phyloP scores from a whole-genome alignment of 1,140 invertebrate genomes.

The Leptoteleia sp. region DNA sequence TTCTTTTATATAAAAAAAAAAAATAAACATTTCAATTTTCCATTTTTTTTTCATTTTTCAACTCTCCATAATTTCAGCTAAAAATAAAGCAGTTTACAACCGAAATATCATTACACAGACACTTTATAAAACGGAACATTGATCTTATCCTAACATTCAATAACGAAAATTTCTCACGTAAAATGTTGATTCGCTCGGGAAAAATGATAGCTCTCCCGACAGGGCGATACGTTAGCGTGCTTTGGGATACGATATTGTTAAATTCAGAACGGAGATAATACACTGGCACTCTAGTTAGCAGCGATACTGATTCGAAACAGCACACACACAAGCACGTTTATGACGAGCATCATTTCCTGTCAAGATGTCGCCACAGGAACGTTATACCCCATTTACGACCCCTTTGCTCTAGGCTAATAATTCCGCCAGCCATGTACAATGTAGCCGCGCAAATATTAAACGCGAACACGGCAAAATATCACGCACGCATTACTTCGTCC shows the following conservation, averaged over 20 bases:
- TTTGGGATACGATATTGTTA: neutral
- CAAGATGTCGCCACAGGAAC: slow-evolving; percentile 49
- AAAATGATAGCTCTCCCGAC: too few species aligned
- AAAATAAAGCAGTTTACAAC: too few species aligned
- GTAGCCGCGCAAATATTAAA: slow-evolving; percentile 21
- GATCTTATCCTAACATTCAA: too few species aligned
- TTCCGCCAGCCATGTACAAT: slow-evolving; percentile 21
- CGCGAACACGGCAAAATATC: neutral
- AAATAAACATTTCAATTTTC: too few species aligned
- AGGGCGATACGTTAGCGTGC: neutral
- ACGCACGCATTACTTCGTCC: too few species aligned
- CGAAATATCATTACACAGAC: too few species aligned
- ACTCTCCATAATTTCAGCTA: too few species aligned
- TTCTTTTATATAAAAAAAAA: too few species aligned
- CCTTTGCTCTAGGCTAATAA: slow-evolving; percentile 43
- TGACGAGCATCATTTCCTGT: slow-evolving; percentile 57
- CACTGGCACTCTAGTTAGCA: slow-evolving; percentile 20
- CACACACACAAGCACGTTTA: slow-evolving; percentile 44
- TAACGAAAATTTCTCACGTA: too few species aligned
- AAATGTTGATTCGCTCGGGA: neutral
- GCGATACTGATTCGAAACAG: slow-evolving; percentile 40
- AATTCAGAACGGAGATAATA: slow-evolving; percentile 30
- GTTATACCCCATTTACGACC: slow-evolving; percentile 50
- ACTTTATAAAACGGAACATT: too few species aligned
- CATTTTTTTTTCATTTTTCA: too few species aligned